Base-by-base conservation (phyloP, 1,140 invertebrate species). In the Tribolium madens region DNA sequence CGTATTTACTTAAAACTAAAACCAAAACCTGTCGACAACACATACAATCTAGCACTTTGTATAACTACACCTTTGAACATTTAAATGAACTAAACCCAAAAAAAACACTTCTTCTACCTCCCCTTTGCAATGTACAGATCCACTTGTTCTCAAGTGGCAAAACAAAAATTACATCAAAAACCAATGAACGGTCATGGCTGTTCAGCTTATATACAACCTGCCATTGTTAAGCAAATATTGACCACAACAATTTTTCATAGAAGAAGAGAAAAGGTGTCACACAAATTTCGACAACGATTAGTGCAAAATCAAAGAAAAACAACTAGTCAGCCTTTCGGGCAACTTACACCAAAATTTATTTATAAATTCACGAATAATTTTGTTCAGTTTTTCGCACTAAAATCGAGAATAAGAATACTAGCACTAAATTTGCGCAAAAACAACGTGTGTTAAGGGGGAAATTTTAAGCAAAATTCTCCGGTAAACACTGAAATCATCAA, bases 321-420 rank as follows among this genome's bases (percentile, higher is more conserved):
- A 81, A 46, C 18, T 52, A 52, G 53, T 78, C 73, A 79, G 47
- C 15, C 47, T 68, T 48, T 70, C 50, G 70, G 17, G 33, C 33
- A 77, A 83, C 82, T 83, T 83, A 83, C 82, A 82, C 79, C 82
- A 82, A 83, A 82, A 78, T 78, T 81, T 81, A 80, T 79, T 81
- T 80, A 82, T 77, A 77, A 83, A 81, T 82, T 77, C 78, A 77
- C 78, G 77, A 79, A 83, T 80, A 82, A 83, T 83, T 82, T 81
- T 83, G 82, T 69, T 73, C 76, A 78, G 72, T 83, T 81, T 80
- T 81, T 82, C 81, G 76, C 71, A 72, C 70, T 72, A 72, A 60
- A 64, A 33, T 64, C 31, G 31, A 64, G 21, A 57, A 57, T 57
- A 33, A 64, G 57, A 64, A 64, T 71, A 3, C 47, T 71, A 71